phyloP scores from a whole-genome alignment of 2,113 vertebrate species.

The Thamnaconus septentrionalis region DNA sequence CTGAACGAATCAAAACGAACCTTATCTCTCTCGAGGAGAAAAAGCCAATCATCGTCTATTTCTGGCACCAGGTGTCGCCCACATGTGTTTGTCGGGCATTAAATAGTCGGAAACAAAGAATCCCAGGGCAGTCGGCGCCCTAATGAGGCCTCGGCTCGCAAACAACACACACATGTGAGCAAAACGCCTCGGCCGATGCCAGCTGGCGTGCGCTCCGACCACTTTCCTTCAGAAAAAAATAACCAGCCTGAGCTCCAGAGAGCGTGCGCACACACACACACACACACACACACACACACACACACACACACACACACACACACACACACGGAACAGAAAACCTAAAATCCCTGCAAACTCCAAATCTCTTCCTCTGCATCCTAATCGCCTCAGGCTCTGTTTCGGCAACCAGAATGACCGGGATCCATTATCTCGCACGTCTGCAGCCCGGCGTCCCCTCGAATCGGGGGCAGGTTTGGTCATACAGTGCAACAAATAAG shows the following conservation, averaged over 20 bases:
- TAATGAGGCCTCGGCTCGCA: constrained; percentile 67
- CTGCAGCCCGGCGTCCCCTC: too few species aligned
- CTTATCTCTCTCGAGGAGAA: constrained; percentile 10
- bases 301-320: constrained; percentile 7
- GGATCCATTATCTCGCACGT: too few species aligned
- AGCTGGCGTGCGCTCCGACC: constrained; percentile 49
- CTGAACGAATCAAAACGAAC: constrained; percentile 9
- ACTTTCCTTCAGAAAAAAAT: constrained; percentile 31
- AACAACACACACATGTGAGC: constrained; percentile 61
- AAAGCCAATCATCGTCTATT: constrained; percentile 27
- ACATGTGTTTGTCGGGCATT: constrained; percentile 57
- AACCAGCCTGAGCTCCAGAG: background rate
- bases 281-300: background rate
- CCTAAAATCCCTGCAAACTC: constrained; percentile 12
- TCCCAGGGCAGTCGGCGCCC: constrained; percentile 41
- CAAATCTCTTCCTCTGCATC: constrained; percentile 4
- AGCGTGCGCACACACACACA: too few species aligned
- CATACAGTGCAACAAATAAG: too few species aligned
- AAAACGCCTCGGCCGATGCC: constrained; percentile 34
- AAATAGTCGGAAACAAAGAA: constrained; percentile 64
- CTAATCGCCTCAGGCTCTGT: background rate
- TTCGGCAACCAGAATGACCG: too few species aligned
- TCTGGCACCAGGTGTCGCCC: constrained; percentile 69
- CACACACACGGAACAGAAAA: constrained; percentile 2
- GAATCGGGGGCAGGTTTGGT: too few species aligned